A percentile compares a stretch with the other conserved stretches of the same genome.
Evolutionary conservation across 2,888 invertebrate genomes (phyloP).

Genomic region (Microchrysa polita): DNA sequence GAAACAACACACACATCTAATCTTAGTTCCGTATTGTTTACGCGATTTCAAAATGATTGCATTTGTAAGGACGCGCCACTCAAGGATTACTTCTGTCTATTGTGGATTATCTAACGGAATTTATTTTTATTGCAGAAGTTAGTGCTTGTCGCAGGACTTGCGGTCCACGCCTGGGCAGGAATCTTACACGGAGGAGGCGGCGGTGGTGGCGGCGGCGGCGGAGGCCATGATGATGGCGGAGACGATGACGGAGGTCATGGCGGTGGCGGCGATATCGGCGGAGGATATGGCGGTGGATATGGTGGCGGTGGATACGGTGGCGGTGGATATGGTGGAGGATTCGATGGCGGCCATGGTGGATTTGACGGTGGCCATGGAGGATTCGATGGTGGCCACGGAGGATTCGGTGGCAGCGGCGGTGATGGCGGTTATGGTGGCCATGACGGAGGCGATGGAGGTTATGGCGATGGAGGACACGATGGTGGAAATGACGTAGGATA

Average conservation of each 20-base stretch:
- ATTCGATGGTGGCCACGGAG: slow-evolving; percentile 28
- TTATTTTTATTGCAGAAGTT: slow-evolving; percentile 46
- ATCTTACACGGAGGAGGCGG: slow-evolving; percentile 41
- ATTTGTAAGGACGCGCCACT: slow-evolving; percentile 46
- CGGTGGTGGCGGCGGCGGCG: slow-evolving; percentile 31
- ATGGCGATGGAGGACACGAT: slow-evolving; percentile 15
- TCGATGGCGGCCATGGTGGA: not conserved
- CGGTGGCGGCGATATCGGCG: slow-evolving; percentile 37
- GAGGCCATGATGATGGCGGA: slow-evolving; percentile 27
- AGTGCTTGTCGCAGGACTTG: slow-evolving; percentile 44
- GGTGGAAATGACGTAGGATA: slow-evolving; percentile 38
- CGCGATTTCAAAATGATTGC: slow-evolving; percentile 47
- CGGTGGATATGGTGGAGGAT: slow-evolving; percentile 27
- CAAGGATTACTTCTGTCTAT: not conserved
- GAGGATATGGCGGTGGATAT: slow-evolving; percentile 16
- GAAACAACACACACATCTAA: slow-evolving; percentile 44
- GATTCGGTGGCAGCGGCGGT: slow-evolving; percentile 35
- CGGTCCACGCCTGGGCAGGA: slow-evolving; percentile 37
- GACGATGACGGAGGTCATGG: not conserved
- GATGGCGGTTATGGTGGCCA: slow-evolving; percentile 17
- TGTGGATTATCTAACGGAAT: slow-evolving; percentile 4
- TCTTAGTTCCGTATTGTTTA: slow-evolving; percentile 18
- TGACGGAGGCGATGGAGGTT: slow-evolving; percentile 36
- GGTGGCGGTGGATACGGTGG: slow-evolving; percentile 15
- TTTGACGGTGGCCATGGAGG: slow-evolving; percentile 31